phyloP scores from a whole-genome alignment of 2,113 vertebrate genomes.

The Seriola aureovittata region DNA sequence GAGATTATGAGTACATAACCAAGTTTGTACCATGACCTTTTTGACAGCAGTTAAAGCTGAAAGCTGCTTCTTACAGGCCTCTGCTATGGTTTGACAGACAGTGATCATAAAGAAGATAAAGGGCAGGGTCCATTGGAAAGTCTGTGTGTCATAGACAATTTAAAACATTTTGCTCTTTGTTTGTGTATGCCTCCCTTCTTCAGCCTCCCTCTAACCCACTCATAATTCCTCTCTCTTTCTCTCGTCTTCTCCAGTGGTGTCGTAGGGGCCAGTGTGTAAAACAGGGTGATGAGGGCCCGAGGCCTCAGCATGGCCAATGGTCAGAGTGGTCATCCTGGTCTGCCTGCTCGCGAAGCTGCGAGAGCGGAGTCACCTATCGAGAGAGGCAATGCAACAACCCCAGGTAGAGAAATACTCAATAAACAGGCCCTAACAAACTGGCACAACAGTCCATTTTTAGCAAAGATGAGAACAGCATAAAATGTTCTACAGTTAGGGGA shows the following conservation, averaged over 20 bases:
- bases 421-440: neutral
- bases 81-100: slow-evolving; percentile 25
- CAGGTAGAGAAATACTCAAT: slow-evolving; percentile 75
- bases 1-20: slow-evolving; percentile 34
- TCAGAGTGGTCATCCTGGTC: slow-evolving; percentile 92
- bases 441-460: neutral
- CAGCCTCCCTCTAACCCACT: neutral
- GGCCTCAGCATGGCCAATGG: slow-evolving; percentile 89
- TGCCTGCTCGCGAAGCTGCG: slow-evolving; percentile 90
- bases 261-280: slow-evolving; percentile 92
- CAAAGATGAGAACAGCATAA: neutral
- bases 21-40: slow-evolving; percentile 11
- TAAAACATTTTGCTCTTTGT: slow-evolving; percentile 14
- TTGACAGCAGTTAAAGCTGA: slow-evolving; percentile 44
- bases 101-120: slow-evolving; percentile 47
- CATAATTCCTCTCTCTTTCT: neutral
- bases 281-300: slow-evolving; percentile 88
- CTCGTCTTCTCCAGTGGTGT: slow-evolving; percentile 86
- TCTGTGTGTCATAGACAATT: slow-evolving; percentile 21
- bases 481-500: too few species aligned
- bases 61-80: slow-evolving; percentile 16
- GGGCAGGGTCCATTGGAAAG: slow-evolving; percentile 10
- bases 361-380: slow-evolving; percentile 88
- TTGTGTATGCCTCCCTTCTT: neutral
- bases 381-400: slow-evolving; percentile 90